Evolutionary conservation across 2,797 vertebrate genomes (phyloP).

Genomic region (Adrianichthys oophorus): DNA sequence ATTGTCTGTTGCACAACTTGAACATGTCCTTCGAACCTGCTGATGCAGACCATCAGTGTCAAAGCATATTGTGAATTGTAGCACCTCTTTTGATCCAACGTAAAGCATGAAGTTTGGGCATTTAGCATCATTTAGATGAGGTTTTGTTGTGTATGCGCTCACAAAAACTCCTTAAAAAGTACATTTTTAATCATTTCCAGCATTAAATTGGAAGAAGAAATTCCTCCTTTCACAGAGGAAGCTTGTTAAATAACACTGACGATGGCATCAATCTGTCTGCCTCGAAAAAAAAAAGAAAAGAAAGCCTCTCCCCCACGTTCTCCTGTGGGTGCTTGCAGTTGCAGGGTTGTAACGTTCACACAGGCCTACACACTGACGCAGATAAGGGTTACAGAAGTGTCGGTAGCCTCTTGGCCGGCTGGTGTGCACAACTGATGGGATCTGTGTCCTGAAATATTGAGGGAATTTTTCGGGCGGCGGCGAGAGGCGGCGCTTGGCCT

Average conservation of each 20-base stretch:
- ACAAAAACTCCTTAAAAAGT: too few relatives aligned
- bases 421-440: constrained; percentile 31
- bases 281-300: constrained; percentile 24
- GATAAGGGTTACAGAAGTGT: constrained; percentile 40
- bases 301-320: constrained; percentile 14
- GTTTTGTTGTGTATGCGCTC: too few relatives aligned
- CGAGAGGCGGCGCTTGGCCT: constrained; percentile 28
- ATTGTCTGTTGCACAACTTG: too few relatives aligned
- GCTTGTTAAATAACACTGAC: constrained; percentile 8
- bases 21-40: too few relatives aligned
- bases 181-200: neutral
- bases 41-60: too few relatives aligned
- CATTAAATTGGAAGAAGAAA: neutral
- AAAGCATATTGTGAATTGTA: too few relatives aligned
- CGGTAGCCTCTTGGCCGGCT: constrained; percentile 29
- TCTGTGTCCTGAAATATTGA: constrained; percentile 32
- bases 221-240: neutral
- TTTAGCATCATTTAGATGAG: too few relatives aligned
- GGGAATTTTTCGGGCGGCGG: constrained; percentile 15
- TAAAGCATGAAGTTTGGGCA: too few relatives aligned
- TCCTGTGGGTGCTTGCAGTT: constrained; percentile 16
- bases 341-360: constrained; percentile 24
- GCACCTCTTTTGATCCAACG: too few relatives aligned
- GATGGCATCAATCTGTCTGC: constrained; percentile 31
- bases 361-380: constrained; percentile 62